Base-by-base conservation (phyloP, 2,797 vertebrate species). In the Caiman crocodilus region DNA sequence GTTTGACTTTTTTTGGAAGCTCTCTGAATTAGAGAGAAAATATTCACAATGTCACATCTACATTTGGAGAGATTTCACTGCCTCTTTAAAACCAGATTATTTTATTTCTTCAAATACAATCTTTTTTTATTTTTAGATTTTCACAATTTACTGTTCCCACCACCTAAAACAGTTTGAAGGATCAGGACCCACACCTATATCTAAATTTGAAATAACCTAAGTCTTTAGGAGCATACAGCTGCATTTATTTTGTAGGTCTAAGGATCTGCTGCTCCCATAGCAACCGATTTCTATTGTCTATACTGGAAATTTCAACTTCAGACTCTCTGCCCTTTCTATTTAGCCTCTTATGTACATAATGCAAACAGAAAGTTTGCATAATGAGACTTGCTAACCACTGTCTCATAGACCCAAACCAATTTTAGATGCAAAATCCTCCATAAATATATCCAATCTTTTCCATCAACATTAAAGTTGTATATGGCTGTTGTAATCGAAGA, bases 71-170 rank as follows among this genome's bases (percentile, higher is more conserved):
- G n/a, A 93, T 84, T 90, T 82, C 9, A 42, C 10, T 76, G 60
- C 92, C 23, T 17, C 32, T 77, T 16, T 85, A 73, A 67, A 5
- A 87, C 17, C 35, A 56, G 10, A 81, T 89, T 77, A 93, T 85
- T 63, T 28, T 7, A 77, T 5, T 59, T 92, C 20, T 78, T 94
- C 55, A 26, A 1, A 23, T 26, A 61, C 21, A 76, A 78, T 73
- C 21, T n/a, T 63, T 82, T 73, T 73, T 88, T 80, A 87, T 67
- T 92, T 94, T 92, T 79, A 93, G 85, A 74, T 26, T 64, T 73
- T 35, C 16, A 87, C 60, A 67, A 59, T 87, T 64, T 67, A 84
- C 55, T 90, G 85, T 59, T 58, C 0, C 3, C n/a, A 77, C 3
- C n/a, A 75, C 4, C 65, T 0, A 92, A 25, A 79, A 15, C 85